Base-by-base conservation (phyloP, 2,888 invertebrate species). In the Cylloceria caligata region DNA sequence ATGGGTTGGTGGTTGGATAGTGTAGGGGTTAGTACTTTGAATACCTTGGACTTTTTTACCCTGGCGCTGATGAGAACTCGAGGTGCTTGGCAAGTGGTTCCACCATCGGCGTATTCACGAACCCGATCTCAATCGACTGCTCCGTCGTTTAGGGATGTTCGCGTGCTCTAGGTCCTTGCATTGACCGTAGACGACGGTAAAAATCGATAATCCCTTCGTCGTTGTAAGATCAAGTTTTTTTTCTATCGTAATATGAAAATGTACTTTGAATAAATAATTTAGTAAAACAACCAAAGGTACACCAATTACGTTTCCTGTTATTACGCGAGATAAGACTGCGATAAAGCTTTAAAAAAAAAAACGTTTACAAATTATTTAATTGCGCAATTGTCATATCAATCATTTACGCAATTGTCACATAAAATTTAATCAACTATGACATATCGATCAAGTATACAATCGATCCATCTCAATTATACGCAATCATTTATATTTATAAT, bases 11-110 rank as follows among this genome's bases (percentile, higher is more conserved):
- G 79, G 69, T 84, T 80, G 83, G 85, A 84, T 84, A 84, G 84
- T 86, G 85, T 87, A 86, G 86, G 88, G 86, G 89, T 89, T 89
- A 87, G 74, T 83, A 85, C 85, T 88, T 89, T 89, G 87, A 84
- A 87, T 85, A 85, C 84, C 86, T 87, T 86, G 86, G 85, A 49
- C 86, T 81, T 80, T 82, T 83, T 84, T 76, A 77, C 85, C 80
- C 71, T 88, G 91, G 89, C 91, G 91, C 91, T 90, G 88, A 86
- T 80, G 86, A 90, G 84, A 71, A 71, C 62, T 36, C 36, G 19
- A 27, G 60, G 27, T 19, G 87, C 88, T 89, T 82, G 86, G 86
- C 81, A 88, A 62, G 88, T 91, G 91, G 88, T 89, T 88, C 91
- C 91, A 88, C 88, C 90, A 86, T 77, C 73, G 88, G 80, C 82